These are phyloP conservation scores for Poecile montanus DNA, from an alignment of 2,797 vertebrate species.

Conservation along the genomic window DNA sequence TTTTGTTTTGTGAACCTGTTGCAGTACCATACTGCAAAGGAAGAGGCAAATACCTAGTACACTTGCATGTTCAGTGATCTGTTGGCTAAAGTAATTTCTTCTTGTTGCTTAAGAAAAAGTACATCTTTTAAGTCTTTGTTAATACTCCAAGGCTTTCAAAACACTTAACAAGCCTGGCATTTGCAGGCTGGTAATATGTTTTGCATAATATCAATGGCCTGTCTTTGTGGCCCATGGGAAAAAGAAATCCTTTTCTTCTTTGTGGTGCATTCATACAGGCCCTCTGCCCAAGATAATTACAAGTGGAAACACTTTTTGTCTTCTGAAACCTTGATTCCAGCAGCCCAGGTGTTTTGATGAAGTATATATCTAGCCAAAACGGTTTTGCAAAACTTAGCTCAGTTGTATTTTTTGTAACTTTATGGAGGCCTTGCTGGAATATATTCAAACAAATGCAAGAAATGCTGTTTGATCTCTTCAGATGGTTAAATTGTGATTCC, in stretches of 20 bases:
- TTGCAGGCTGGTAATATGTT: background rate
- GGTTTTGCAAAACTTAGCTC: background rate
- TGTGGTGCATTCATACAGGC: background rate
- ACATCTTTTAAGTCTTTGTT: background rate
- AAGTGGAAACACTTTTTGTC: slow-evolving; percentile 23
- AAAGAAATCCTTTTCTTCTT: slow-evolving; percentile 28
- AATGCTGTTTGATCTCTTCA: slow-evolving; percentile 39
- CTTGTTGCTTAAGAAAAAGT: background rate
- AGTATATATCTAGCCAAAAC: background rate
- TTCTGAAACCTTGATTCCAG: slow-evolving; percentile 21
- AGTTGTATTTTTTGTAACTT: background rate
- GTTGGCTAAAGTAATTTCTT: slow-evolving; percentile 10
- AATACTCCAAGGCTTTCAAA: slow-evolving; percentile 3
- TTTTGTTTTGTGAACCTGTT: background rate
- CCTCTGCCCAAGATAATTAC: background rate
- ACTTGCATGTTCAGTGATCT: background rate
- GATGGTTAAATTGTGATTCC: slow-evolving; percentile 27
- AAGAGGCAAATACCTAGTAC: background rate
- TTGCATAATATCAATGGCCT: slow-evolving; percentile 42
- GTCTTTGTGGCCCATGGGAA: slow-evolving; percentile 34
- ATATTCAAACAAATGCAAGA: slow-evolving; percentile 13
- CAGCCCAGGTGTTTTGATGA: background rate
- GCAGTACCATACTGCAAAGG: background rate
- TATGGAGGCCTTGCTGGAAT: background rate
- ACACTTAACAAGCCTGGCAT: background rate